Conservation (phyloP, 2,797 vertebrate genomes). For the Enteromius argenteus region DNA sequence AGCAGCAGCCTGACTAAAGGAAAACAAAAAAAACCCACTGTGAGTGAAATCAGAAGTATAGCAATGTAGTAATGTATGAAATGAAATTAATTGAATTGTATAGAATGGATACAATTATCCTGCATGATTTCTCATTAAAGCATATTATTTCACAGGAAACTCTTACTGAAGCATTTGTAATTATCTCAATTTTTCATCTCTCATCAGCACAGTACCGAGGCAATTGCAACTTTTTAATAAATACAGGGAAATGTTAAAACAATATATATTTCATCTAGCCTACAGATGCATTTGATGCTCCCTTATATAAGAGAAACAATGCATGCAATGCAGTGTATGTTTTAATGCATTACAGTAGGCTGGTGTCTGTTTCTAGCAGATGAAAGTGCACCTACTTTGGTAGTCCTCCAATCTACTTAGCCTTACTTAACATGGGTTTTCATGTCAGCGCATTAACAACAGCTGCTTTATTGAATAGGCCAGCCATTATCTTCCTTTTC, state of each 20-base stretch:
- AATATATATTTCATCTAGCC: too few species aligned
- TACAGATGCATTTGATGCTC: neutral
- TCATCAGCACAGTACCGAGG: neutral
- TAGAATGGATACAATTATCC: neutral
- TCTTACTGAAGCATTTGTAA: neutral
- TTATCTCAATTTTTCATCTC: too few species aligned
- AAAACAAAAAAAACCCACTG: neutral
- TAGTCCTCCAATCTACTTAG: neutral
- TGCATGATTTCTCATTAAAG: neutral
- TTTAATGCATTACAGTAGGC: neutral
- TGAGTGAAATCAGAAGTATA: neutral
- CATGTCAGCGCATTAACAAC: neutral
- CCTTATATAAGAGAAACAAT: neutral
- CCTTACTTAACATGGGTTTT: constrained; percentile 1
- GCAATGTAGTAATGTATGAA: neutral
- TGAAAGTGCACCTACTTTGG: neutral
- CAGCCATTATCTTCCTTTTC: constrained; percentile 3
- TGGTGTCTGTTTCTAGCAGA: neutral
- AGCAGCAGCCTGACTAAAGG: neutral
- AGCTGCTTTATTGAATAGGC: constrained; percentile 19
- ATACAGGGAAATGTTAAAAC: neutral
- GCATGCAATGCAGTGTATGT: neutral
- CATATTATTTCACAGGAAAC: neutral
- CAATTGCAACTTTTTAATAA: neutral
- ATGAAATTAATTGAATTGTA: neutral